Percentiles rank a stretch among this genome's conserved stretches.
Conservation (phyloP, 2,888 invertebrate genomes). For the Didymodactylos carnosus region DNA sequence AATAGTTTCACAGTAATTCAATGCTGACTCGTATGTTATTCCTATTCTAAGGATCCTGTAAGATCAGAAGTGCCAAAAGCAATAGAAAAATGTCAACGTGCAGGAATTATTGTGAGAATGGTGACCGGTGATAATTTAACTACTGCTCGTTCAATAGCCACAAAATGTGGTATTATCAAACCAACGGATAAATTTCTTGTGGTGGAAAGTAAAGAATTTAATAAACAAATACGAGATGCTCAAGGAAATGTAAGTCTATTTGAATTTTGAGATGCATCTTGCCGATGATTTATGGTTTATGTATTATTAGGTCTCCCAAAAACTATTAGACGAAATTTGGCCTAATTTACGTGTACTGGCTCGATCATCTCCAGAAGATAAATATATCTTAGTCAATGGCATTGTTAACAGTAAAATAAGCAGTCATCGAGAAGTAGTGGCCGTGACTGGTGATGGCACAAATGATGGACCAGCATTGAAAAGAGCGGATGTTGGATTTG, state of each 20-base stretch:
- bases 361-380: slow-evolving; percentile 10
- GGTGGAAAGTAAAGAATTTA: slow-evolving; percentile 92
- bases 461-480: slow-evolving; percentile 93
- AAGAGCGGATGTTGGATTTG: slow-evolving; percentile 94
- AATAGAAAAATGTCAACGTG: slow-evolving; percentile 79
- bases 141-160: slow-evolving; percentile 88
- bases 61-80: slow-evolving; percentile 46
- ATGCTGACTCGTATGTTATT: not conserved
- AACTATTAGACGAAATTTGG: slow-evolving; percentile 11
- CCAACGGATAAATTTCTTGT: slow-evolving; percentile 86
- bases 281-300: slow-evolving; percentile 47
- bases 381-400: slow-evolving; percentile 38
- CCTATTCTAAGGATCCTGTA: not conserved
- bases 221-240: slow-evolving; percentile 48
- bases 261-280: slow-evolving; percentile 22
- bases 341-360: slow-evolving; percentile 12
- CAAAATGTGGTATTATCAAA: slow-evolving; percentile 83
- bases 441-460: slow-evolving; percentile 92
- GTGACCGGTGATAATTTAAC: slow-evolving; percentile 98
- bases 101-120: slow-evolving; percentile 96
- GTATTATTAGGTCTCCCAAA: not conserved
- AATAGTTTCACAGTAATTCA: slow-evolving; percentile 60
- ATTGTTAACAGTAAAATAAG: slow-evolving; percentile 85
- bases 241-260: slow-evolving; percentile 45
- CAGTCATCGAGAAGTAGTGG: slow-evolving; percentile 75